Base-by-base conservation (phyloP, 1,140 invertebrate genomes). In the Solenopsis fugax region DNA sequence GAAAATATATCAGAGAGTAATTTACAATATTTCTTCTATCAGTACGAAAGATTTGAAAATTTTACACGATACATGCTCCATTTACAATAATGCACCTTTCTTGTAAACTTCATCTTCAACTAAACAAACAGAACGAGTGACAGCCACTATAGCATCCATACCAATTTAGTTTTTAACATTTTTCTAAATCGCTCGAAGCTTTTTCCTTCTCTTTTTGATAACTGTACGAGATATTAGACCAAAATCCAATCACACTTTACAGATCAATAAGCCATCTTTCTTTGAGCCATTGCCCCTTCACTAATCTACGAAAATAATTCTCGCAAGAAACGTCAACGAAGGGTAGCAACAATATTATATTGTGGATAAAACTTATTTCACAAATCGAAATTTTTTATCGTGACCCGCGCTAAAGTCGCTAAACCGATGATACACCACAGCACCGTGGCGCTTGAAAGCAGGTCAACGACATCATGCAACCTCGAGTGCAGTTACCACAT, bases 381-480 rank as follows among this genome's bases (percentile, higher is more conserved):
- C 13, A 18, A 84, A 75, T 75, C 41, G 18, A 62, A 75, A 84
- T 29, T 84, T 29, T 75, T 84, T 24, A 50, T 84, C 69, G 24
- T 24, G 29, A 73, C 18, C 41, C 41, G 34, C 56, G n/a, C 54
- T 37, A 48, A 78, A 82, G 65, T 52, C 37, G 52, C 67, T 84
- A 84, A 84, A 84, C 80, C 29, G 54, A 84, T 84, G 80, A 45
- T 75, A 75, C 54, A 84, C 69, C 80, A 56, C 52, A 48, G 80
- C 13, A 73, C 41, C 41, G 80, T 84, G 56, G 78, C 88, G 80
- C 65, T 76, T 41, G 80, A 58, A 89, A 89, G 76, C 85, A 86
- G 89, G 89, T 90, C 88, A 90, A 90, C 89, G 89, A 89, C 89
- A 90, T 82, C 85, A 37, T 71, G 62, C 60, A 69, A 78, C 71